Base-by-base conservation (phyloP, 2,113 vertebrate species). In the Oreochromis aureus region DNA sequence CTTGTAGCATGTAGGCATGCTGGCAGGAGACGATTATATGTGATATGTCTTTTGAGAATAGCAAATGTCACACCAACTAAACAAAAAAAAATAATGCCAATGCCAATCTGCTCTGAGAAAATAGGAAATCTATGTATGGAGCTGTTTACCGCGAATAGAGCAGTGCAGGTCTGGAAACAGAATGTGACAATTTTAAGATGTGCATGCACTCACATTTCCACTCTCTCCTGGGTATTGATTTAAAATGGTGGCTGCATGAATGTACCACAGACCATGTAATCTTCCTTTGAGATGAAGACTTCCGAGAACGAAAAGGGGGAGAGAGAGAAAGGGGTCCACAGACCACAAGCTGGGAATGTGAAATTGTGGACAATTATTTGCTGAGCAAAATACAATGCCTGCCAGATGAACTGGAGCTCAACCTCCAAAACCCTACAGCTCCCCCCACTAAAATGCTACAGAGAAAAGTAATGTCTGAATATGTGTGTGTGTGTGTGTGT, bases 311-410 rank as follows among this genome's bases (percentile, higher is more conserved):
- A 87, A 87, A 83, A 87, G 86, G 79, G 83, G 89, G 61, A 4
- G 19, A 78, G 87, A 85, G 83, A 87, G 86, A 90, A 86, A 89
- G 91, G 91, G 92, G 88, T 93, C 89, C 89, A 89, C 92, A 90
- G 96, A 95, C 95, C 95, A 94, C 96, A 96, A 96, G 94, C 96
- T 95, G 96, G 91, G 96, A 96, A 96, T 95, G 96, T 95, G 95
- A 96, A 96, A 96, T 96, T 96, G 94, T 95, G 95, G 94, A 95
- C 95, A 96, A 96, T 96, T 96, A 96, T 97, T 97, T 95, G 95
- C 95, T 96, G 95, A 96, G 95, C 95, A 95, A 96, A 96, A 96
- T 94, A 96, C 94, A 97, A 96, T 95, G 95, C 92, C 95, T 96
- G 96, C 96, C 96, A 97, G 95, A 96, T 96, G 95, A 97, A 96